Conservation (phyloP, 2,113 vertebrate species). For the Heloderma charlesbogerti region DNA sequence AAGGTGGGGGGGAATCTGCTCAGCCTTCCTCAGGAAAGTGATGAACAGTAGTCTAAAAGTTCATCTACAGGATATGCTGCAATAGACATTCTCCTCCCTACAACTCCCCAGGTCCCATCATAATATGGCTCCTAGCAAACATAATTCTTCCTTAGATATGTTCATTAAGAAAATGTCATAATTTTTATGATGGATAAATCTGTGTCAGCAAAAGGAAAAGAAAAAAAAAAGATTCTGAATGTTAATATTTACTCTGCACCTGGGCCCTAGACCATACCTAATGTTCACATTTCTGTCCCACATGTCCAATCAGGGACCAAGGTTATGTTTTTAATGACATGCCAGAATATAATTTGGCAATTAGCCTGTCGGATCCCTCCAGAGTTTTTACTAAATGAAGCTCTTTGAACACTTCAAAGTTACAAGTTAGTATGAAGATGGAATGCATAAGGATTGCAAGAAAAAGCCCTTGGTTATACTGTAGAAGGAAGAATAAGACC, state of each 20-base stretch:
- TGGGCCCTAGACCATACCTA: background rate
- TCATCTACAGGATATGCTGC: background rate
- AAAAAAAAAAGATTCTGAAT: constrained; percentile 4
- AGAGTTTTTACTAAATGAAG: constrained; percentile 8
- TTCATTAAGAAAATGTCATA: background rate
- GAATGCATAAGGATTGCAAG: background rate
- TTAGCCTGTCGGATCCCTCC: constrained; percentile 27
- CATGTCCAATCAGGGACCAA: constrained; percentile 6
- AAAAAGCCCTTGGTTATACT: background rate
- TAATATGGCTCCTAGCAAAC: background rate
- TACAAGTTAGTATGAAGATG: background rate
- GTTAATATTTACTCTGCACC: background rate
- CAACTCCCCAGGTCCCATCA: background rate
- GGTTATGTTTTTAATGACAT: constrained; percentile 24
- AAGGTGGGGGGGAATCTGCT: background rate
- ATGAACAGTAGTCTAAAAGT: background rate
- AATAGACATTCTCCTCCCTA: background rate
- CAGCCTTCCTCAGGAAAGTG: background rate
- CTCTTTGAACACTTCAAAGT: background rate
- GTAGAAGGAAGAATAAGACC: background rate
- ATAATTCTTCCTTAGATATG: constrained; percentile 5
- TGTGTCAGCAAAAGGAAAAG: background rate
- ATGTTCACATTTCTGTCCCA: background rate
- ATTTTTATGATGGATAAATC: constrained; percentile 35
- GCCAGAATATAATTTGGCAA: constrained; percentile 15